A percentile compares a stretch with the other conserved stretches of the same genome.
Conservation (phyloP, 2,113 vertebrate species). For the Carassius auratus region DNA sequence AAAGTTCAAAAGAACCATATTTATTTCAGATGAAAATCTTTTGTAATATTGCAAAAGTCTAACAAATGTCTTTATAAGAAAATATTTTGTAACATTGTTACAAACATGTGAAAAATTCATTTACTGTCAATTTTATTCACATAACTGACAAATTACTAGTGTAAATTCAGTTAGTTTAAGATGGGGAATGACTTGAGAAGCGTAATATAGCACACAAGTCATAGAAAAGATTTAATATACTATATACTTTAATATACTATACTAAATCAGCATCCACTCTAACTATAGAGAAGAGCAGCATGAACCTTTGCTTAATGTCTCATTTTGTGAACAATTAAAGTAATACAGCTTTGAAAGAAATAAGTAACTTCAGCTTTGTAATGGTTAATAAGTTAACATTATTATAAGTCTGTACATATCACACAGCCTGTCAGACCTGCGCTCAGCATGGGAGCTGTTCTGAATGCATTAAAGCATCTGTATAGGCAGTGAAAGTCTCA, state of each 20-base stretch:
- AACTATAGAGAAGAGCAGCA: not conserved
- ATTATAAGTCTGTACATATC: not conserved
- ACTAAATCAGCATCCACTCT: not conserved
- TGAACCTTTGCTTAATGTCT: not conserved
- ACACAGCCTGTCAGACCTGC: not conserved
- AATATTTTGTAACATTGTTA: not conserved
- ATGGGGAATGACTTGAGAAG: not conserved
- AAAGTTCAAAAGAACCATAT: not conserved
- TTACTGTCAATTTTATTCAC: not conserved
- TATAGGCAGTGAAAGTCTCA: not conserved
- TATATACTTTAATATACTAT: not conserved
- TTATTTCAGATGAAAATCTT: not conserved
- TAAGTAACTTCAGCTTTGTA: not conserved
- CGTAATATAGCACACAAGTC: not conserved
- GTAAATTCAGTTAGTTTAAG: not conserved
- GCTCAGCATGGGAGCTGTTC: not conserved
- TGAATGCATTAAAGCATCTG: conserved; percentile 6
- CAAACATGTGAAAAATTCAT: not conserved
- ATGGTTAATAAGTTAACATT: not conserved
- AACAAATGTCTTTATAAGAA: no score
- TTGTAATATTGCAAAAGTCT: not conserved
- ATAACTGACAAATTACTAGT: no score
- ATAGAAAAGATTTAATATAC: not conserved
- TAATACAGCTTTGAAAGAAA: not conserved
- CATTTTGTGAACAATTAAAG: not conserved